Evolutionary conservation across 2,888 invertebrate species (phyloP), one percentile per base, ranked within the genome.

Genomic region (Ormia ochracea): DNA sequence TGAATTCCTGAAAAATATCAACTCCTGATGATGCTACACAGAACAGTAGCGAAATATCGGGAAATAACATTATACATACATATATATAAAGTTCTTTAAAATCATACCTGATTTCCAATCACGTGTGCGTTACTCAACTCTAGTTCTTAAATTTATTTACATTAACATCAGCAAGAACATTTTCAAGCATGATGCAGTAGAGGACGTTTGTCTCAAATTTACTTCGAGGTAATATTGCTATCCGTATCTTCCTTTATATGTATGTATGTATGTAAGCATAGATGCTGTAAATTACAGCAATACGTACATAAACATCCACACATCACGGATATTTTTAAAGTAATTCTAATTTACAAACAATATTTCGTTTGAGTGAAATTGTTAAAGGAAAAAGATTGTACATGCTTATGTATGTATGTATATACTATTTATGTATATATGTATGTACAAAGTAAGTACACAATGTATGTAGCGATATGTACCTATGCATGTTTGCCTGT

Each of bases 201-300:
- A 52, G 61, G 54, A 28, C 48, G 69, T 36, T 56, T 48, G 31
- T 66, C 48, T 56, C 52, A 19, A 72, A 72, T 80, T 72, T 56
- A 76, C 76, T 80, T 80, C 72, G 72, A n/a, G n/a, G n/a, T n/a
- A n/a, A n/a, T 80, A 68, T 72, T 74, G 69, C 69, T 78, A 75
- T 66, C n/a, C 33, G 23, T 56, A 19, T 28, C 19, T 58, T 50
- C 36, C 50, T 23, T 56, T 69, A 26, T n/a, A 21, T 63, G 56
- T 54, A 38, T 4, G 38, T n/a, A n/a, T n/a, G n/a, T n/a, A 75
- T 72, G 52, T 72, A n/a, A n/a, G n/a, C 26, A 38, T 38, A 26
- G 56, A 48, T 26, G 21, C 5, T 41, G 54, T 58, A 41, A 70
- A 70, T 28, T 26, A 17, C 23, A 52, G 19, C 1, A 28, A 17